phyloP scores from a whole-genome alignment of 2,113 vertebrate genomes.

The Dunckerocampus dactyliophorus region DNA sequence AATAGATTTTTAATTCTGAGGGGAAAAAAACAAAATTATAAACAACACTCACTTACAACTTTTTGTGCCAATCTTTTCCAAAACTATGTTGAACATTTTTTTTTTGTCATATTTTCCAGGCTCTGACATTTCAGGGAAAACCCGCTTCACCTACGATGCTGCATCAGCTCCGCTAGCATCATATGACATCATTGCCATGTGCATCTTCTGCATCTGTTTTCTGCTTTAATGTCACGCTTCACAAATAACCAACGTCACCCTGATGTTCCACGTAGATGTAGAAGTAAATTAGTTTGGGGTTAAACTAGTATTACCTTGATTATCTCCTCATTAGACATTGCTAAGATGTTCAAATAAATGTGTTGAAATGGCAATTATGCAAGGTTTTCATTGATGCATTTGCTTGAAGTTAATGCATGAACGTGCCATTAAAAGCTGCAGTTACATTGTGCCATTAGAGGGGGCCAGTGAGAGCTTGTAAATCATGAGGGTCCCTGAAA shows the following conservation, averaged over 20 bases:
- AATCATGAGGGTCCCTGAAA: not conserved
- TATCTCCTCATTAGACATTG: no score
- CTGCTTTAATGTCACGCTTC: not conserved
- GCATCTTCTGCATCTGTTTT: constrained; percentile 14
- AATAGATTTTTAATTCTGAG: no score
- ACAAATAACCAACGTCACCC: not conserved
- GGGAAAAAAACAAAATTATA: no score
- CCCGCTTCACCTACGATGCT: constrained; percentile 29
- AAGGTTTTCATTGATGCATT: not conserved
- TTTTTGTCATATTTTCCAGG: constrained; percentile 28
- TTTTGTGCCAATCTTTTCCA: not conserved
- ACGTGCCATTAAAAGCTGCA: no score
- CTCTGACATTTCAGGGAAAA: not conserved
- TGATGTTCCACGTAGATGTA: no score
- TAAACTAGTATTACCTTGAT: no score
- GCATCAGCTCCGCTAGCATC: constrained; percentile 13
- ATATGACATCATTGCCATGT: not conserved
- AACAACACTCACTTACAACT: not conserved
- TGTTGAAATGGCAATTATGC: no score
- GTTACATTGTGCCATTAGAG: constrained; percentile 37
- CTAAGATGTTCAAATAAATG: not conserved
- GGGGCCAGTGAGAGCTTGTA: constrained; percentile 27
- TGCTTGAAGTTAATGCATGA: no score
- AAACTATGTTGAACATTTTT: accelerated
- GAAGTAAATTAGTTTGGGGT: no score